phyloP scores from a whole-genome alignment of 2,888 invertebrate species.

The Andrena minutula region DNA sequence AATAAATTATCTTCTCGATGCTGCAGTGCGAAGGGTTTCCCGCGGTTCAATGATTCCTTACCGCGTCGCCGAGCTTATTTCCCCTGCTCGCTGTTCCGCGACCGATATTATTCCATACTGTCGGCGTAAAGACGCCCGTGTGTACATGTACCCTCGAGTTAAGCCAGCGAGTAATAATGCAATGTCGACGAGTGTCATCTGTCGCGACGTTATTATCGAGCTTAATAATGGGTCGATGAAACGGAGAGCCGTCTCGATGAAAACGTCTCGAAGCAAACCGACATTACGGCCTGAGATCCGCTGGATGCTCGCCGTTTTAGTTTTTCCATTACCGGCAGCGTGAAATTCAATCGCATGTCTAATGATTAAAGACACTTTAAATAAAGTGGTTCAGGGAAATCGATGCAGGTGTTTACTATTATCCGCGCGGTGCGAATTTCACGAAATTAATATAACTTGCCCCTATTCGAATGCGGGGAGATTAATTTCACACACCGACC shows the following conservation, averaged over 20 bases:
- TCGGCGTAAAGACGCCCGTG: conserved; percentile 2
- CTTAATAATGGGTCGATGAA: background rate
- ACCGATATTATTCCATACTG: conserved; percentile 28
- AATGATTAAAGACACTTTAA: background rate
- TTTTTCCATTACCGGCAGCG: background rate
- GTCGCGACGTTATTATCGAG: conserved; percentile 8
- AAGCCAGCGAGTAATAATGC: conserved; percentile 15
- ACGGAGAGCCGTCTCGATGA: background rate
- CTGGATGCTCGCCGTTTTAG: background rate
- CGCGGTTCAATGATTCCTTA: conserved; percentile 63
- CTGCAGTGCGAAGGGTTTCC: conserved; percentile 46
- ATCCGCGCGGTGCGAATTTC: too few relatives aligned
- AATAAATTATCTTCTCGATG: conserved; percentile 70
- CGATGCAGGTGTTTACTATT: background rate
- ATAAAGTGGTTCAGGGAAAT: conserved; percentile 5
- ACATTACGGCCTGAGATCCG: background rate
- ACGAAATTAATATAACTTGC: background rate
- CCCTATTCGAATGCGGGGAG: background rate
- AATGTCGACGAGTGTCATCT: conserved; percentile 1
- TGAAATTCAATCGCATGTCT: background rate
- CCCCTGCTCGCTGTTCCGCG: conserved; percentile 25
- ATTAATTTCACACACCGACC: background rate
- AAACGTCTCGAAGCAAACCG: background rate
- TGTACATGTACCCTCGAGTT: background rate
- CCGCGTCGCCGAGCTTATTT: conserved; percentile 55